Conservation (phyloP, 2,113 vertebrate genomes). For the Cephalopterus ornatus region DNA sequence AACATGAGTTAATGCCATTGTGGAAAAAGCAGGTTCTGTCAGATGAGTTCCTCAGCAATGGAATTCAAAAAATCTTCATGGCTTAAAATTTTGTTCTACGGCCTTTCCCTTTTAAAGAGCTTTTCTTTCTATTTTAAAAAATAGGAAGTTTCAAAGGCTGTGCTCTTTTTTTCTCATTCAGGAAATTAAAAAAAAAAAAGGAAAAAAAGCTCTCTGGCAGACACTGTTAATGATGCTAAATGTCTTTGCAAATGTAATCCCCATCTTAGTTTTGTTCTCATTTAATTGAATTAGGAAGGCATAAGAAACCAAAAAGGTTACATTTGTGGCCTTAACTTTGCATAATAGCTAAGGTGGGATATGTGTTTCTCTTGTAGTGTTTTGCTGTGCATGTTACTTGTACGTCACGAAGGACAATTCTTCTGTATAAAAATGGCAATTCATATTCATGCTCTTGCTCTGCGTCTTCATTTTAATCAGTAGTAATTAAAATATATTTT, state of each 20-base stretch:
- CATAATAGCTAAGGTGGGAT: background rate
- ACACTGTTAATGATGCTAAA: constrained; percentile 18
- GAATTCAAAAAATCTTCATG: background rate
- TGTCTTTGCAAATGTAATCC: constrained; percentile 39
- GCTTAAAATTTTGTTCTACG: background rate
- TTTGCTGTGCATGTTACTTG: background rate
- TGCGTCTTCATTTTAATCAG: constrained; percentile 28
- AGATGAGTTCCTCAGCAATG: background rate
- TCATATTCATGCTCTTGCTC: constrained; percentile 4
- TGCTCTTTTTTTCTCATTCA: background rate
- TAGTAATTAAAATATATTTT: constrained; percentile 56
- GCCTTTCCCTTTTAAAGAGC: background rate
- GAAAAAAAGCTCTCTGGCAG: background rate
- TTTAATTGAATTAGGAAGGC: constrained; percentile 54
- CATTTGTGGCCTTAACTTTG: constrained; percentile 13
- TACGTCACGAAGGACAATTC: background rate
- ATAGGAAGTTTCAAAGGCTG: background rate
- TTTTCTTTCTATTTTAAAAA: background rate
- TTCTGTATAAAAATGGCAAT: background rate
- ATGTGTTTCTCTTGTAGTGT: background rate
- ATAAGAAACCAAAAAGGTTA: constrained; percentile 38
- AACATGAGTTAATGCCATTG: background rate
- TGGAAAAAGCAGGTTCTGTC: background rate
- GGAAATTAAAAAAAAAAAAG: background rate
- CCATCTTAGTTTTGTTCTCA: constrained; percentile 13